Evolutionary conservation across 2,797 vertebrate species (phyloP).

Genomic region (Pangasius sanitwongsei): DNA sequence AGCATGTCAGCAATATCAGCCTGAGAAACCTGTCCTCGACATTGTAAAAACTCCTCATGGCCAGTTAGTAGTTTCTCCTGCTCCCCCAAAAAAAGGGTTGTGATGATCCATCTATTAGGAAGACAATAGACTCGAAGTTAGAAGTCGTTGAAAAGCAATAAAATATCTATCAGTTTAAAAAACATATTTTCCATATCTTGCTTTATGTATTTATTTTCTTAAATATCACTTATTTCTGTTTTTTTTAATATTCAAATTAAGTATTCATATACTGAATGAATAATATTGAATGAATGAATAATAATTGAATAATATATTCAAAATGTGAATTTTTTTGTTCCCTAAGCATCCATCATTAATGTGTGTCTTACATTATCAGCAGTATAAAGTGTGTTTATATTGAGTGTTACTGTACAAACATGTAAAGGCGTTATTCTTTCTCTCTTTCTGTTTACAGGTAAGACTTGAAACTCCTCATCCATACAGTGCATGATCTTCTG

Average conservation of each 20-base stretch:
- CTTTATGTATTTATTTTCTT: not conserved
- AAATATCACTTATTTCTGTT: not conserved
- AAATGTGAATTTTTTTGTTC: not conserved
- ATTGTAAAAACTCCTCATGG: not conserved
- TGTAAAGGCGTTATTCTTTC: not conserved
- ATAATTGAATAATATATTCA: too few species aligned
- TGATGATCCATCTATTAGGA: not conserved
- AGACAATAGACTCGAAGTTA: not conserved
- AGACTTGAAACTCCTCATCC: slow-evolving; percentile 61
- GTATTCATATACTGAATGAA: too few species aligned
- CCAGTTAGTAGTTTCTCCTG: not conserved
- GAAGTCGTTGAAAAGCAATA: not conserved
- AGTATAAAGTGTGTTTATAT: not conserved
- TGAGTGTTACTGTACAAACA: not conserved
- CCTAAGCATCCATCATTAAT: not conserved
- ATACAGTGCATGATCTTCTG: slow-evolving; percentile 57
- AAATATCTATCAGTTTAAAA: too few species aligned
- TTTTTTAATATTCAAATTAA: not conserved
- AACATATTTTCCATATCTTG: not conserved
- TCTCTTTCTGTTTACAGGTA: slow-evolving; percentile 66
- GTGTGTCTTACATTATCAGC: not conserved
- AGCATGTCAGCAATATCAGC: slow-evolving; percentile 50
- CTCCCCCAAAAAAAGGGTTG: not conserved
- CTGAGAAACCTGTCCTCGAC: slow-evolving; percentile 55
- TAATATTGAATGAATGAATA: too few species aligned